Conservation (phyloP, 2,113 vertebrate genomes). For the Nesoenas mayeri region DNA sequence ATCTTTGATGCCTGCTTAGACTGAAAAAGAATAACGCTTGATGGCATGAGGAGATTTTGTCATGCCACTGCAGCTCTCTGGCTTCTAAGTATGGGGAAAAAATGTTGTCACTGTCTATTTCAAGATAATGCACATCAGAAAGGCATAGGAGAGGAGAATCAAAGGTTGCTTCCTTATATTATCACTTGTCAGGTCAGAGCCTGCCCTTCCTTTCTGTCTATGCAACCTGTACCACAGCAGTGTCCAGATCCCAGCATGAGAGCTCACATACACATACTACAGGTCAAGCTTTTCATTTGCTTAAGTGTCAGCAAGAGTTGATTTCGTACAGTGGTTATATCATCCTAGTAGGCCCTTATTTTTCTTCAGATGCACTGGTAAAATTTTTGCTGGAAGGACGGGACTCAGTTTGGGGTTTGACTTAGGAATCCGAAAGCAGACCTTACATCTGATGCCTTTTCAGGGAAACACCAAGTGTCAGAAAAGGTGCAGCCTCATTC, state of each 20-base stretch:
- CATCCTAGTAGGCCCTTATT: background rate
- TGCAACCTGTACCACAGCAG: background rate
- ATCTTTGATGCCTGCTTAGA: constrained; percentile 12
- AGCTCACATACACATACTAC: background rate
- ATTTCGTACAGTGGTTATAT: background rate
- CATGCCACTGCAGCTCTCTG: background rate
- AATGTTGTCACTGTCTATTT: background rate
- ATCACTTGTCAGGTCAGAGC: background rate
- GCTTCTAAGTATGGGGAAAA: background rate
- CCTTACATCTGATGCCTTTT: background rate
- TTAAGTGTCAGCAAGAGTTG: background rate
- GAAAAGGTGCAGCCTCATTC: background rate
- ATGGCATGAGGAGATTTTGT: constrained; percentile 1
- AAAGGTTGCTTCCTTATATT: background rate
- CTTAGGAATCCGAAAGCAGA: background rate
- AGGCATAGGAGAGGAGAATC: background rate
- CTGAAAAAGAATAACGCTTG: background rate
- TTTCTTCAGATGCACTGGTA: background rate
- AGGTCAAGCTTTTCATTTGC: background rate
- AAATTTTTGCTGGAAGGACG: background rate
- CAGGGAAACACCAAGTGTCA: background rate
- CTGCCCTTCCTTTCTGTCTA: background rate
- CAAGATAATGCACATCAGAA: background rate
- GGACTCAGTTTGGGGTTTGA: background rate
- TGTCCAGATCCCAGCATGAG: background rate